A percentile compares a stretch with the other conserved stretches of the same genome.
phyloP scores from a whole-genome alignment of 2,888 invertebrate genomes.

The Lysandra bellargus region DNA sequence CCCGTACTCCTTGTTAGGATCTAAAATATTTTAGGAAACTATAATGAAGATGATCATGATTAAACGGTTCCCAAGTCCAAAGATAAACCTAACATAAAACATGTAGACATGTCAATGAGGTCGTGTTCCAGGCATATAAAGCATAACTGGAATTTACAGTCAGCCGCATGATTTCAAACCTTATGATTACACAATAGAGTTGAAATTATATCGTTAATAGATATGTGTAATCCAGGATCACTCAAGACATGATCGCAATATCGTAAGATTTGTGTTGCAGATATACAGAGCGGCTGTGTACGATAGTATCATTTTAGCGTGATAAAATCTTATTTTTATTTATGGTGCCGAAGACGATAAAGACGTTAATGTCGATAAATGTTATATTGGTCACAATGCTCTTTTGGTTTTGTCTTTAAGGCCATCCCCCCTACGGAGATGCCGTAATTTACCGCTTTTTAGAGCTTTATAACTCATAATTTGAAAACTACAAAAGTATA shows the following conservation, averaged over 20 bases:
- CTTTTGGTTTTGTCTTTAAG: neutral
- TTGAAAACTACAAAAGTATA: too few species aligned
- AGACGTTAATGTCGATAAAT: neutral
- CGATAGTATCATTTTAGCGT: conserved; percentile 22
- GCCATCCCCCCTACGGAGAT: too few species aligned
- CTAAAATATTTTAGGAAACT: too few species aligned
- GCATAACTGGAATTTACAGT: conserved; percentile 40
- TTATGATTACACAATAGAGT: conserved; percentile 36
- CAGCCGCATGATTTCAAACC: conserved; percentile 31
- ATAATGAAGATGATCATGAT: conserved; percentile 3
- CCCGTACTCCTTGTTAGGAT: too few species aligned
- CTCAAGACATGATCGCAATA: conserved; percentile 56
- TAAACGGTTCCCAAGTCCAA: conserved; percentile 28
- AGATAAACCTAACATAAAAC: conserved; percentile 47
- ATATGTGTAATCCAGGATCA: conserved; percentile 61
- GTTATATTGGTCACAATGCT: neutral
- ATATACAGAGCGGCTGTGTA: neutral
- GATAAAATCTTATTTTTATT: conserved; percentile 18
- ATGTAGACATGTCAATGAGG: conserved; percentile 55
- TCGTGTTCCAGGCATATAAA: conserved; percentile 46
- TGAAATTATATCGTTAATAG: neutral
- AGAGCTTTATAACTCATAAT: too few species aligned
- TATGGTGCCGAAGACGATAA: neutral
- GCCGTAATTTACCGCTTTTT: too few species aligned
- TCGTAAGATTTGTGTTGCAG: conserved; percentile 46